A percentile compares a stretch with the other conserved stretches of the same genome.
phyloP scores from a whole-genome alignment of 2,113 vertebrate genomes.

The Silurus asotus region DNA sequence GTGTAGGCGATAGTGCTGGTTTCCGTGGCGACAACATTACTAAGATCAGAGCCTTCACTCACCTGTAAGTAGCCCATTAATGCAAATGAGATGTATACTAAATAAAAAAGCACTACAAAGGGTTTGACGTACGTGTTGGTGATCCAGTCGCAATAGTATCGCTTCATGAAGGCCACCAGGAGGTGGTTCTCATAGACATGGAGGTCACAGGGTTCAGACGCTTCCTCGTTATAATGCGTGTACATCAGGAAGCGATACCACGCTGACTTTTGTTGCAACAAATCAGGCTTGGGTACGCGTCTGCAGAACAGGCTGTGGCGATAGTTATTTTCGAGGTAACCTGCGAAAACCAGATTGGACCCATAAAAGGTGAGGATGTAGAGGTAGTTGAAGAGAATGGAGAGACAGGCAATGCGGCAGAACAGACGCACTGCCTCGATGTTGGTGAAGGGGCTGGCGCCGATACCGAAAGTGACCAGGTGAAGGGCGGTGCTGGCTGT shows the following conservation, averaged over 20 bases:
- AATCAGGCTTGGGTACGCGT: constrained; percentile 91
- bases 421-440: constrained; percentile 98
- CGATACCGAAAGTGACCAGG: constrained; percentile 95
- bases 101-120: constrained; percentile 98
- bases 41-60: constrained; percentile 95
- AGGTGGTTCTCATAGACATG: constrained; percentile 92
- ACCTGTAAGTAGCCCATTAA: constrained; percentile 99
- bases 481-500: constrained; percentile 97
- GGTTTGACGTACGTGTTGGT: constrained; percentile 99
- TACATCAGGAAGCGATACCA: constrained; percentile 98
- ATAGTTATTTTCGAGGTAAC: constrained; percentile 98
- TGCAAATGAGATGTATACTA: constrained; percentile 99
- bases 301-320: constrained; percentile 97
- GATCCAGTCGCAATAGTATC: constrained; percentile 99
- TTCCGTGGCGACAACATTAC: constrained; percentile 92
- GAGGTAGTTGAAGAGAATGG: constrained; percentile 94
- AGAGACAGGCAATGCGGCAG: constrained; percentile 92
- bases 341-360: constrained; percentile 96
- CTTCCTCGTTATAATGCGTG: constrained; percentile 91
- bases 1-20: constrained; percentile 93
- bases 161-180: constrained; percentile 93
- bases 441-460: constrained; percentile 98
- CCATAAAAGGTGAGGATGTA: constrained; percentile 98
- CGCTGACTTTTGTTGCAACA: constrained; percentile 89
- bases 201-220: constrained; percentile 75